phyloP scores from a whole-genome alignment of 2,888 invertebrate species.

The Chirona hameri region DNA sequence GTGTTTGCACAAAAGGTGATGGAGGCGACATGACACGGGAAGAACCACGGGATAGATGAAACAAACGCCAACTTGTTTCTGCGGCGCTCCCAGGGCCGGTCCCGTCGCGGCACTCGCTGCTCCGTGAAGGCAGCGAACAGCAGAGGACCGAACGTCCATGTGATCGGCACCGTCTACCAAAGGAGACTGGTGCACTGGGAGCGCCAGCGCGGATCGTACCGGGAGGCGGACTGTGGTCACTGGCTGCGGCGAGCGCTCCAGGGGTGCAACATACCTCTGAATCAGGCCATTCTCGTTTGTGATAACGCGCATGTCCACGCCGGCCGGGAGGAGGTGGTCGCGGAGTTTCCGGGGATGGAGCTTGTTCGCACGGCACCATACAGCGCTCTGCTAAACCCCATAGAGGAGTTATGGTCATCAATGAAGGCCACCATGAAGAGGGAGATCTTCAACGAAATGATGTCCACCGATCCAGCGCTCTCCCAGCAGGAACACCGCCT shows the following conservation, averaged over 20 bases:
- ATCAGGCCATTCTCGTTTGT: neutral
- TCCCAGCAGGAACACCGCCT: too few relatives aligned
- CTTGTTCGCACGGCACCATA: neutral
- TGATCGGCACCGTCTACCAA: too few relatives aligned
- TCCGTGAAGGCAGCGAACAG: neutral
- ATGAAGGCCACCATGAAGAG: too few relatives aligned
- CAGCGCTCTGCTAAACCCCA: too few relatives aligned
- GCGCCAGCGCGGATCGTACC: too few relatives aligned
- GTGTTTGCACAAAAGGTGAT: neutral
- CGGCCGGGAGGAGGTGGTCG: neutral
- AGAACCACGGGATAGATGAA: neutral
- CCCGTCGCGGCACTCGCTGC: neutral
- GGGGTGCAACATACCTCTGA: neutral
- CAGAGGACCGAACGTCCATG: neutral
- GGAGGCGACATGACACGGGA: neutral
- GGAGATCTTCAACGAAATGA: too few relatives aligned
- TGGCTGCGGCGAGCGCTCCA: neutral
- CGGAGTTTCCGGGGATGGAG: neutral
- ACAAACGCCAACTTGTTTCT: too few relatives aligned
- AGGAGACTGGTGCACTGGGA: too few relatives aligned
- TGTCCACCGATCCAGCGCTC: too few relatives aligned
- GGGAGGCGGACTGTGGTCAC: neutral
- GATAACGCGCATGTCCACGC: neutral
- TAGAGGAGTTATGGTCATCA: too few relatives aligned
- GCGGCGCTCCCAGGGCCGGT: too few relatives aligned